Conservation (phyloP, 2,113 vertebrate species). For the Odocoileus virginianus region DNA sequence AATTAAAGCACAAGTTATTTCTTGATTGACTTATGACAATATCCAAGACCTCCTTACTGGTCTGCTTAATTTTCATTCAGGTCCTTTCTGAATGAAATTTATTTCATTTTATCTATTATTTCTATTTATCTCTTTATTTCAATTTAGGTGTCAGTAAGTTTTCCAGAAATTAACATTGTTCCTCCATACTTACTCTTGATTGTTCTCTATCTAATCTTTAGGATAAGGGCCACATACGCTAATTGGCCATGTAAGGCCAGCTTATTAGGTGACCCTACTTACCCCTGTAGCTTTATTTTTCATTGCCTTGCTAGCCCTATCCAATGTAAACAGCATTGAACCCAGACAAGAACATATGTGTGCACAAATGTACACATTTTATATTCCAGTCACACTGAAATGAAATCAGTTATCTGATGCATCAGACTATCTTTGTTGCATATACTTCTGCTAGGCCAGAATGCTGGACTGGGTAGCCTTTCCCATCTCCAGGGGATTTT, state of each 20-base stretch:
- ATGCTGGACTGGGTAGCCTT: neutral
- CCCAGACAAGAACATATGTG: neutral
- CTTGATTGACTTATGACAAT: neutral
- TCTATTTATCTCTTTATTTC: neutral
- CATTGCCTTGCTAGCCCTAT: neutral
- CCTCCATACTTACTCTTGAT: neutral
- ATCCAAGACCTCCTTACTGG: neutral
- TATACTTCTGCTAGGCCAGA: neutral
- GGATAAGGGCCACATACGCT: neutral
- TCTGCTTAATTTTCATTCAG: neutral
- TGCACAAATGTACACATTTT: neutral
- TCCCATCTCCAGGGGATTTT: neutral
- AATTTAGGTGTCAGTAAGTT: neutral
- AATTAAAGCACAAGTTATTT: neutral
- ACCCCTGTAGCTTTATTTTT: neutral
- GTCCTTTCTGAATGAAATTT: neutral
- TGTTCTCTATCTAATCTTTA: neutral
- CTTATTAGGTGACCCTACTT: neutral
- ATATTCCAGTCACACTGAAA: neutral
- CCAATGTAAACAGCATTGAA: neutral
- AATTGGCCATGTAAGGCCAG: neutral
- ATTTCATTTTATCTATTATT: neutral
- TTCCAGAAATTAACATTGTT: neutral
- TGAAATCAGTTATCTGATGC: neutral
- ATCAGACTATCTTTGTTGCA: neutral